phyloP scores from a whole-genome alignment of 2,888 invertebrate species.

The Coelopa pilipes region DNA sequence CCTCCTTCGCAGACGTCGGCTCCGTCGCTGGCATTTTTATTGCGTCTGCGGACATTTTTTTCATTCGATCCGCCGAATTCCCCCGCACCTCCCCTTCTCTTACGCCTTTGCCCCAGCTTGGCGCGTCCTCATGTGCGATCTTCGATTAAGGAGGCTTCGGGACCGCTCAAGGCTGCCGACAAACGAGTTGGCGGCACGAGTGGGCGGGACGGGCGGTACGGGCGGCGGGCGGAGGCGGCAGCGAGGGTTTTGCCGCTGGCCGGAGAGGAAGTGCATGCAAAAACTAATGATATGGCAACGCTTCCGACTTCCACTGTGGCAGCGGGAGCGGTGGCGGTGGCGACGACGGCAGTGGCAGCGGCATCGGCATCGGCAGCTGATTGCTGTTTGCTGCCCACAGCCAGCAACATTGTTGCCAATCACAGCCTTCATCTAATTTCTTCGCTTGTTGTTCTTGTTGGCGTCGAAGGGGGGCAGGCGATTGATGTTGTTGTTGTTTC shows the following conservation, averaged over 20 bases:
- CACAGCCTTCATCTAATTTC: neutral
- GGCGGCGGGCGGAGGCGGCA: neutral
- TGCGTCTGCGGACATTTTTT: conserved; percentile 47
- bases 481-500: neutral
- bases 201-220: neutral
- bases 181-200: neutral
- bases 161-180: conserved; percentile 1
- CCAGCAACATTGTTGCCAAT: neutral
- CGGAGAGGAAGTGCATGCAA: conserved; percentile 15
- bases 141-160: neutral
- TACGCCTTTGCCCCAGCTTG: neutral
- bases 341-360: neutral
- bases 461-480: no score
- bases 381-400: neutral
- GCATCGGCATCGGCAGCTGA: neutral
- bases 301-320: conserved; percentile 8
- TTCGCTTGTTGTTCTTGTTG: neutral
- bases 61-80: neutral
- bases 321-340: neutral
- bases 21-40: conserved; percentile 52
- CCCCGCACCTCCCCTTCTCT: no score
- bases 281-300: conserved; percentile 10
- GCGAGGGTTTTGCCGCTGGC: neutral
- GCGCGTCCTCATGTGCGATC: conserved; percentile 13
- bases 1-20: conserved; percentile 49